phyloP scores from a whole-genome alignment of 2,888 invertebrate genomes.

The Coecobrya sp. region DNA sequence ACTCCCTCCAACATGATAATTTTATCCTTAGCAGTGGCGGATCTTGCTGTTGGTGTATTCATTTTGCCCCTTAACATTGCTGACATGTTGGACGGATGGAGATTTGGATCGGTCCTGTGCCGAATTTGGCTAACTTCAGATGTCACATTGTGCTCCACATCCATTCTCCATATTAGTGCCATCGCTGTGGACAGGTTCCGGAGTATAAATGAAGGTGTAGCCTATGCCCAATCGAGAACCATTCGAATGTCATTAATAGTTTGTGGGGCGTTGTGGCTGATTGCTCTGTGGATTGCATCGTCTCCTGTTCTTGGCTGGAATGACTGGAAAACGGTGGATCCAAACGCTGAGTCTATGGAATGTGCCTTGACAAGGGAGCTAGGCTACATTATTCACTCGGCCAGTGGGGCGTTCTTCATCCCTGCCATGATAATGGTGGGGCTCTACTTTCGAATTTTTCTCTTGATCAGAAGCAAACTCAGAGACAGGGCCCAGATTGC shows the following conservation, averaged over 20 bases:
- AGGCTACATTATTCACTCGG: slow-evolving; percentile 84
- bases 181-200: slow-evolving; percentile 85
- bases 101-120: slow-evolving; percentile 76
- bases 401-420: slow-evolving; percentile 85
- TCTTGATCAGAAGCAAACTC: slow-evolving; percentile 80
- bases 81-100: slow-evolving; percentile 81
- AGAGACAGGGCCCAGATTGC: slow-evolving; percentile 78
- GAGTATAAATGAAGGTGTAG: slow-evolving; percentile 84
- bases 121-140: slow-evolving; percentile 83
- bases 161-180: slow-evolving; percentile 84
- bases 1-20: slow-evolving; percentile 84
- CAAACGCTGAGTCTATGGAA: slow-evolving; percentile 1
- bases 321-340: slow-evolving; percentile 66
- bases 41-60: slow-evolving; percentile 83
- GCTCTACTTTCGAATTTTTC: slow-evolving; percentile 84
- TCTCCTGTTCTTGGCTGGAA: slow-evolving; percentile 84
- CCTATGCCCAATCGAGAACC: slow-evolving; percentile 83
- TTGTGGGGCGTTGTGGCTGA: slow-evolving; percentile 80
- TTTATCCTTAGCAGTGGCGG: slow-evolving; percentile 83
- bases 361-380: slow-evolving; percentile 77
- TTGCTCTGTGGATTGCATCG: slow-evolving; percentile 84
- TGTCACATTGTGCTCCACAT: slow-evolving; percentile 84
- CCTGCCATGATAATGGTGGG: slow-evolving; percentile 82
- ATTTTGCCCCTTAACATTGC: slow-evolving; percentile 84
- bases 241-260: slow-evolving; percentile 71